Conservation (phyloP, 2,113 vertebrate species). For the Pampusana beccarii region DNA sequence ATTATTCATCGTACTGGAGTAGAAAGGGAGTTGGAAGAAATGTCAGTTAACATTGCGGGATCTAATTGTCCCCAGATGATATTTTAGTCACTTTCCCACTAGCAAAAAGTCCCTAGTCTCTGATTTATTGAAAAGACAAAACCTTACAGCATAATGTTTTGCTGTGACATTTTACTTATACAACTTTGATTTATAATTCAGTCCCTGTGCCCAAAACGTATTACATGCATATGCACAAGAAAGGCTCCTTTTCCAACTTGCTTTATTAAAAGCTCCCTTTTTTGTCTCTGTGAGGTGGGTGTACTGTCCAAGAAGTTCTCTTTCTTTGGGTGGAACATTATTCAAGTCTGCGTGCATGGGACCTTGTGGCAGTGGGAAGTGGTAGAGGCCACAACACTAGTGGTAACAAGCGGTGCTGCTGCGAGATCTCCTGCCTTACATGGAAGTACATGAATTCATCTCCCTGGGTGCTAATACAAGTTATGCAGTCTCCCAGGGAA, state of each 20-base stretch:
- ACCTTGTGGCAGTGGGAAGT: neutral
- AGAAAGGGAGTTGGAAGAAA: neutral
- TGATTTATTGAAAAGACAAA: neutral
- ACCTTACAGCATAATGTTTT: neutral
- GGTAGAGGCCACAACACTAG: neutral
- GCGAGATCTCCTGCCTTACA: neutral
- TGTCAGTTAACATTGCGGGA: neutral
- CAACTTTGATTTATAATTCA: neutral
- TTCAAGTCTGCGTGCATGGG: neutral
- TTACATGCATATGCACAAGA: neutral
- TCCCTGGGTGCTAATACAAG: accelerated
- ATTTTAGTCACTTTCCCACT: neutral
- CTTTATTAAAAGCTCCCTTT: neutral
- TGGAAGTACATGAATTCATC: neutral
- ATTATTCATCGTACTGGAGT: neutral
- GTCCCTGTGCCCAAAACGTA: neutral
- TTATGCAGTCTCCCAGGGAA: neutral
- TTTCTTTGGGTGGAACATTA: neutral
- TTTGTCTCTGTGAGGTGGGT: neutral
- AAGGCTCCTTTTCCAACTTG: neutral
- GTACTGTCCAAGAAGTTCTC: neutral
- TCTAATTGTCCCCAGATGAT: neutral
- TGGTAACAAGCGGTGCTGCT: neutral
- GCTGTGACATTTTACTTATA: neutral
- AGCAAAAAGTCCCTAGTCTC: neutral